Evolutionary conservation across 2,888 invertebrate genomes (phyloP).

Genomic region (Drosophila anceps): DNA sequence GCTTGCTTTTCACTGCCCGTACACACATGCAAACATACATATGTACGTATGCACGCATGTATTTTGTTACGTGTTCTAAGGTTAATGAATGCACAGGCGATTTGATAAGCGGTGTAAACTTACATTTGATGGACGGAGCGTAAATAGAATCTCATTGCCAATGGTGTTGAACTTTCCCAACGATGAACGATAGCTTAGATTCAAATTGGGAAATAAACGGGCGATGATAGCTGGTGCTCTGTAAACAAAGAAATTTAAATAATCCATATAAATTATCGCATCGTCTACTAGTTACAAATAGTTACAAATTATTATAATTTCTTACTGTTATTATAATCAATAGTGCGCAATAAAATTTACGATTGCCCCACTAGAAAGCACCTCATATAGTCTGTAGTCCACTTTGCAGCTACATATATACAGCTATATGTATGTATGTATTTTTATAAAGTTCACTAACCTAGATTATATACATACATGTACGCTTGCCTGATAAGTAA

Average conservation of each 20-base stretch:
- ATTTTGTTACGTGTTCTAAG: constrained; percentile 25
- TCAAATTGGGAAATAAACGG: constrained; percentile 82
- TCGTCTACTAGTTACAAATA: not conserved
- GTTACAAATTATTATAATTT: constrained; percentile 5
- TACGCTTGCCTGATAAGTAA: constrained; percentile 60
- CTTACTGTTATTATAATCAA: constrained; percentile 36
- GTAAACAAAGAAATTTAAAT: constrained; percentile 38
- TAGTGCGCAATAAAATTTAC: constrained; percentile 48
- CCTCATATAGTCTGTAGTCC: constrained; percentile 64
- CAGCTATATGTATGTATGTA: constrained; percentile 20
- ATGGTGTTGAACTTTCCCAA: constrained; percentile 82
- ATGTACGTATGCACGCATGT: not conserved
- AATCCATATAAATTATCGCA: not conserved
- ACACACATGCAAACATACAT: not conserved
- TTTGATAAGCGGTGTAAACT: constrained; percentile 58
- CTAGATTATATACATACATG: constrained; percentile 25
- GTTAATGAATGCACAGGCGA: constrained; percentile 38
- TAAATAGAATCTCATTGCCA: constrained; percentile 80
- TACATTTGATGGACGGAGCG: constrained; percentile 77
- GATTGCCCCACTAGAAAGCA: constrained; percentile 24
- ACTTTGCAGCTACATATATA: constrained; percentile 38
- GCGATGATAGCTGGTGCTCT: constrained; percentile 83
- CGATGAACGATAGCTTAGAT: constrained; percentile 83
- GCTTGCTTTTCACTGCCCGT: not conserved
- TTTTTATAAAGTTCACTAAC: constrained; percentile 47